Evolutionary conservation across 2,113 vertebrate genomes (phyloP).

Genomic region (Tychaedon coryphoeus): DNA sequence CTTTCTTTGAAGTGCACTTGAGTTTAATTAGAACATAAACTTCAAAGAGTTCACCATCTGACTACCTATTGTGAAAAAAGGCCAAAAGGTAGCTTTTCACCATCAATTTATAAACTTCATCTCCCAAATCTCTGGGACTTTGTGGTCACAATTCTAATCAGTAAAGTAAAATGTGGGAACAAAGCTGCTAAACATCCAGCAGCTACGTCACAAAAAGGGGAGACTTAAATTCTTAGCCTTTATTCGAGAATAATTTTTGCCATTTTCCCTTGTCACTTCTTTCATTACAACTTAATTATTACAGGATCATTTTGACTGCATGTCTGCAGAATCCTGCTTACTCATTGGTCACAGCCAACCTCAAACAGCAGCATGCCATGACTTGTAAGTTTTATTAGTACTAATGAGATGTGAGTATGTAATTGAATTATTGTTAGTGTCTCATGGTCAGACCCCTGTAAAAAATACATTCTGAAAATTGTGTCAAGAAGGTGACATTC

Average conservation of each 20-base stretch:
- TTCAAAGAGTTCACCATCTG: slow-evolving; percentile 18
- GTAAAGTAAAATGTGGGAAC: neutral
- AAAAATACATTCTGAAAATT: neutral
- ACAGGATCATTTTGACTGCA: neutral
- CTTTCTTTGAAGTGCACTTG: slow-evolving; percentile 24
- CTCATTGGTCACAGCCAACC: neutral
- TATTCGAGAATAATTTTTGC: neutral
- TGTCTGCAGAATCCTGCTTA: neutral
- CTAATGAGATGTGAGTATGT: slow-evolving; percentile 13
- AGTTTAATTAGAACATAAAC: slow-evolving; percentile 32
- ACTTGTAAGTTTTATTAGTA: neutral
- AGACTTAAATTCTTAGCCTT: neutral
- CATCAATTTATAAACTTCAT: neutral
- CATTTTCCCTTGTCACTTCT: neutral
- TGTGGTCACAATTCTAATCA: neutral
- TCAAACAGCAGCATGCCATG: neutral
- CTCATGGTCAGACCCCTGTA: neutral
- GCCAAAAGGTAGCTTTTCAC: neutral
- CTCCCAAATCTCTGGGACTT: neutral
- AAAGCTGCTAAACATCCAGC: neutral
- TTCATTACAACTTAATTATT: neutral
- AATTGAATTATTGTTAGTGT: neutral
- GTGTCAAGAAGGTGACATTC: neutral
- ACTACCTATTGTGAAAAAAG: slow-evolving; percentile 34
- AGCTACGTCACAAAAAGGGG: neutral